Evolutionary conservation across 2,113 vertebrate genomes (phyloP).

Genomic region (Ageneiosus marmoratus): DNA sequence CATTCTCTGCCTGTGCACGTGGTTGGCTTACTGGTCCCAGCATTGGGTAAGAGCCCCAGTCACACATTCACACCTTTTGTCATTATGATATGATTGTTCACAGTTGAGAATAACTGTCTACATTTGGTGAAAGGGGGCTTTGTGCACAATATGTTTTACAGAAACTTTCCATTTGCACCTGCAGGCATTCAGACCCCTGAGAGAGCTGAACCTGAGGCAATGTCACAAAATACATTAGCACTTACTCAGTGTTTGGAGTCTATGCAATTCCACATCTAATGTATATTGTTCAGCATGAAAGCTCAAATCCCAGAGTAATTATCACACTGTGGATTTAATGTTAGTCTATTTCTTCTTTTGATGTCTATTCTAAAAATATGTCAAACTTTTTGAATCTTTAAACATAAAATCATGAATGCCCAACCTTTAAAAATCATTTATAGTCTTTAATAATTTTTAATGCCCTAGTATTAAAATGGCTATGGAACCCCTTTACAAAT

Average conservation of each 20-base stretch:
- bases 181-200: slow-evolving; percentile 15
- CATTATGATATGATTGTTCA: slow-evolving; percentile 8
- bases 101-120: slow-evolving; percentile 14
- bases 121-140: neutral
- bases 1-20: slow-evolving; percentile 78
- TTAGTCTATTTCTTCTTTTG: neutral
- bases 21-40: slow-evolving; percentile 85
- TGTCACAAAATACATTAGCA: slow-evolving; percentile 48
- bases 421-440: neutral
- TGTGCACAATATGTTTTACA: slow-evolving; percentile 27
- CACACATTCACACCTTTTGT: neutral
- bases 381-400: neutral
- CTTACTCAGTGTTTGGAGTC: slow-evolving; percentile 18
- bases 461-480: neutral
- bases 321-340: slow-evolving; percentile 31
- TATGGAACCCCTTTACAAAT: neutral
- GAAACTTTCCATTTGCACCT: slow-evolving; percentile 51
- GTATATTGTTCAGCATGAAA: neutral
- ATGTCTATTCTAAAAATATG: neutral
- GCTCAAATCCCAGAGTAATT: slow-evolving; percentile 47
- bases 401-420: neutral
- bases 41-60: slow-evolving; percentile 79
- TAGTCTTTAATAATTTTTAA: neutral
- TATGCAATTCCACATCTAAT: slow-evolving; percentile 19
- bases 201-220: slow-evolving; percentile 17